These are phyloP conservation scores for Laticauda colubrina DNA, from an alignment of 2,113 vertebrate genomes.

Conservation along the genomic window DNA sequence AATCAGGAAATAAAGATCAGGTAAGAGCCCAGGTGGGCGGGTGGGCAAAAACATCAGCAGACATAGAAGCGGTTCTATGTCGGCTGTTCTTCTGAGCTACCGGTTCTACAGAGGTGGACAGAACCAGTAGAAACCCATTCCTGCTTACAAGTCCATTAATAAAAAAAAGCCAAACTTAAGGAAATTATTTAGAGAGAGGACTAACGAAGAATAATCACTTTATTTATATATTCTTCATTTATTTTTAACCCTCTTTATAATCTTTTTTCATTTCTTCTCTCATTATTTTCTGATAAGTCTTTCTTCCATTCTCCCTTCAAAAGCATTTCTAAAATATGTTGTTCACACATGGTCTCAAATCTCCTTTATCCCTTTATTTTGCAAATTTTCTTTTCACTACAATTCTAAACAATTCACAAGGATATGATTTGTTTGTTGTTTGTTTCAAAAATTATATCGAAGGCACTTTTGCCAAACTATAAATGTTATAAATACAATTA, in stretches of 20 bases:
- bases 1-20: too few species aligned
- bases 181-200: neutral
- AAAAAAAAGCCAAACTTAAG: neutral
- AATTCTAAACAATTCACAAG: neutral
- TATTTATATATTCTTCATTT: neutral
- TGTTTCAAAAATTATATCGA: neutral
- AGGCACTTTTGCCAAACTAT: neutral
- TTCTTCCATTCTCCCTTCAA: neutral
- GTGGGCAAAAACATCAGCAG: too few species aligned
- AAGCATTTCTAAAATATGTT: neutral
- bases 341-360: neutral
- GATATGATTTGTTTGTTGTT: neutral
- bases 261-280: neutral
- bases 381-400: too few species aligned
- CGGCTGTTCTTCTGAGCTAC: too few species aligned
- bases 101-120: too few species aligned
- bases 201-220: neutral
- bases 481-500: neutral
- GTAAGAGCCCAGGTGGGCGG: too few species aligned
- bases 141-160: neutral
- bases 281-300: neutral
- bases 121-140: too few species aligned
- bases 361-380: neutral
- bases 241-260: neutral
- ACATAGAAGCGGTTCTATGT: too few species aligned